phyloP scores from a whole-genome alignment of 2,888 invertebrate genomes.

The Oligia fasciuncula region DNA sequence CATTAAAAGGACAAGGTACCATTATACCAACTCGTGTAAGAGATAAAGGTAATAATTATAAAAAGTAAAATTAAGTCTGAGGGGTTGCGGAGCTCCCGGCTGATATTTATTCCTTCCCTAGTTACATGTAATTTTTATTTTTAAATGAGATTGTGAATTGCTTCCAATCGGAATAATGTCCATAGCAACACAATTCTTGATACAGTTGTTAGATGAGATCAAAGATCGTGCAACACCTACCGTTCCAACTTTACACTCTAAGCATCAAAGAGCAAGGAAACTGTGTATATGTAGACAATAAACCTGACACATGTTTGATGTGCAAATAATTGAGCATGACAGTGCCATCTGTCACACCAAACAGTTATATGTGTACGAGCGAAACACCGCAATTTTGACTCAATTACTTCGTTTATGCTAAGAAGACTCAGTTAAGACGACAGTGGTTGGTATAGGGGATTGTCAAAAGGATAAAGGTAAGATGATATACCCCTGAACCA shows the following conservation, averaged over 20 bases:
- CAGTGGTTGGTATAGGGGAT: no score
- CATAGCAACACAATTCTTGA: neutral
- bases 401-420: conserved; percentile 4
- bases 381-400: conserved; percentile 21
- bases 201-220: neutral
- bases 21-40: conserved; percentile 19
- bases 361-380: conserved; percentile 17
- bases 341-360: conserved; percentile 39
- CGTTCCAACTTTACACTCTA: neutral
- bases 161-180: neutral
- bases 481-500: neutral
- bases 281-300: conserved; percentile 5
- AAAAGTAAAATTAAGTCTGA: neutral
- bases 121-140: neutral
- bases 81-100: neutral
- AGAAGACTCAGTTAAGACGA: neutral
- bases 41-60: conserved; percentile 20
- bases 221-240: neutral
- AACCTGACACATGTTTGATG: conserved; percentile 39
- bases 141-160: neutral
- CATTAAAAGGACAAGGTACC: neutral
- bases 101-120: neutral
- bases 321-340: conserved; percentile 53
- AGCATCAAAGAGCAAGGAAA: conserved; percentile 49
- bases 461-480: neutral